These are phyloP conservation scores for Palloptera scutellata DNA, from an alignment of 2,888 invertebrate genomes.

Conservation along the genomic window DNA sequence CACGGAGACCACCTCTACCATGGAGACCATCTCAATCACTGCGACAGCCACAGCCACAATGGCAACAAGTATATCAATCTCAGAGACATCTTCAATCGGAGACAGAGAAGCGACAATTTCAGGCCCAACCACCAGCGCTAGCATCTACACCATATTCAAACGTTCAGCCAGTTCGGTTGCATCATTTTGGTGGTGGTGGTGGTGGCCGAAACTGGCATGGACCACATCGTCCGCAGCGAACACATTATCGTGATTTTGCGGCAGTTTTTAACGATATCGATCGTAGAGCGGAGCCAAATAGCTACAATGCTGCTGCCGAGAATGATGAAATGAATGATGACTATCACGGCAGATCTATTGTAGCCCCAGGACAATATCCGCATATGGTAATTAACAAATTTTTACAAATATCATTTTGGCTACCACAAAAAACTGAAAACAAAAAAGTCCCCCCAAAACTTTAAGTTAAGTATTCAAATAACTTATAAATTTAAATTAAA, in stretches of 20 bases:
- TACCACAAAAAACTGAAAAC: no score
- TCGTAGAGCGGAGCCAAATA: constrained; percentile 27
- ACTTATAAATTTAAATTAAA: no score
- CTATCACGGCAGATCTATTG: constrained; percentile 53
- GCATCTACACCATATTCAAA: not conserved
- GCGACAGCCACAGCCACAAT: not conserved
- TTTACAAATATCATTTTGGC: no score
- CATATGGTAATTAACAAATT: constrained; percentile 49
- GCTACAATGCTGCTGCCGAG: constrained; percentile 39
- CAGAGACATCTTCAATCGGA: not conserved
- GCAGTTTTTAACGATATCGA: constrained; percentile 41
- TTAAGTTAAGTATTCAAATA: no score
- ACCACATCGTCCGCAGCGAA: constrained; percentile 34
- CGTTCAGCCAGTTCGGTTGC: not conserved
- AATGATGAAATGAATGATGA: constrained; percentile 45
- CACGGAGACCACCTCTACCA: not conserved
- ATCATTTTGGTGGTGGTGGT: constrained; percentile 13
- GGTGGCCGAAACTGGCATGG: constrained; percentile 14
- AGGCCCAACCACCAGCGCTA: not conserved
- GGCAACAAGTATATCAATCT: not conserved
- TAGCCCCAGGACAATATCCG: constrained; percentile 55
- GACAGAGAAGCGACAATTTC: no score
- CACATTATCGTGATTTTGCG: constrained; percentile 42
- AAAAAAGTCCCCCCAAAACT: no score
- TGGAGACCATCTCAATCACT: not conserved